Evolutionary conservation across 2,113 vertebrate species (phyloP).

Genomic region (Corythoichthys intestinalis): DNA sequence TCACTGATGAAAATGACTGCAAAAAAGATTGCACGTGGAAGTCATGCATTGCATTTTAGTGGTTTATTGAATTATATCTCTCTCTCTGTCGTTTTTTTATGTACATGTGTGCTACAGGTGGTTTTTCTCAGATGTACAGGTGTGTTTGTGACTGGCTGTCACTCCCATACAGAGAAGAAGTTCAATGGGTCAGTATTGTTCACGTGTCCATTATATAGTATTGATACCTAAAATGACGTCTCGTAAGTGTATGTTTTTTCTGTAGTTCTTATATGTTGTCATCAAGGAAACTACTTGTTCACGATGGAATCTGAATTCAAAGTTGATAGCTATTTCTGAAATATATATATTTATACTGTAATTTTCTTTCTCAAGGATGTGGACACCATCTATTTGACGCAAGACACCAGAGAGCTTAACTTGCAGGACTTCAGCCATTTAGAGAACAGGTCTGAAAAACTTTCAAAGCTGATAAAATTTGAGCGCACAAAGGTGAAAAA

Average conservation of each 20-base stretch:
- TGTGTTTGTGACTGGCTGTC: slow-evolving; percentile 97
- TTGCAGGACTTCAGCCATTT: slow-evolving; percentile 97
- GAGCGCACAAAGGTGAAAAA: not conserved
- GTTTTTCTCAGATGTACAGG: slow-evolving; percentile 96
- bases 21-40: not conserved
- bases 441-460: slow-evolving; percentile 79
- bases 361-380: slow-evolving; percentile 78
- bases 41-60: not conserved
- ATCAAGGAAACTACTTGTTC: not conserved
- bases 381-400: slow-evolving; percentile 95
- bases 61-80: not conserved
- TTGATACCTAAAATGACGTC: slow-evolving; percentile 12
- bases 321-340: not conserved
- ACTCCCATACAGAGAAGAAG: slow-evolving; percentile 90
- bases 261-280: not conserved
- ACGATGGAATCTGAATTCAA: not conserved
- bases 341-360: not conserved
- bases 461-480: not conserved
- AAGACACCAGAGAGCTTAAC: slow-evolving; percentile 92
- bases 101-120: slow-evolving; percentile 71
- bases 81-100: not conserved
- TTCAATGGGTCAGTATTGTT: slow-evolving; percentile 87
- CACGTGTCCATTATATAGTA: not conserved
- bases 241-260: not conserved
- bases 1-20: not conserved